Evolutionary conservation across 2,888 invertebrate species (phyloP).

Genomic region (Spatulosminthurus flaviceps): DNA sequence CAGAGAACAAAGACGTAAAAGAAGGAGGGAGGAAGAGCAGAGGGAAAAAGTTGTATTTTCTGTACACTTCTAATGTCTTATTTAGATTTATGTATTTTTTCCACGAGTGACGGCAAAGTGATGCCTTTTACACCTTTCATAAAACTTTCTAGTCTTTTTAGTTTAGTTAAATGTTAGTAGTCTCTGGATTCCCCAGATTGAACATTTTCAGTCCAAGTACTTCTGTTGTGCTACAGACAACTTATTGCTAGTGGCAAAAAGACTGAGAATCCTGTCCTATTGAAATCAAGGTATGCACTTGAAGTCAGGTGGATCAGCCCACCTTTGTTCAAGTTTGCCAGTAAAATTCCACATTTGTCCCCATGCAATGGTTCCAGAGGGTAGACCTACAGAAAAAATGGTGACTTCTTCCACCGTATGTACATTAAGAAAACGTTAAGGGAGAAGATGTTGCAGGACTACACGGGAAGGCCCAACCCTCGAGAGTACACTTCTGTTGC

Average conservation of each 20-base stretch:
- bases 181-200: no score
- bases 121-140: neutral
- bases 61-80: conserved; percentile 9
- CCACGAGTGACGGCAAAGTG: neutral
- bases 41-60: conserved; percentile 4
- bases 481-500: neutral
- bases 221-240: no score
- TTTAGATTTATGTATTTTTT: conserved; percentile 8
- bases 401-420: neutral
- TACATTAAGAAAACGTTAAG: neutral
- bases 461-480: conserved; percentile 38
- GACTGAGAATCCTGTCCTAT: neutral
- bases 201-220: no score
- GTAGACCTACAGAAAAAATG: no score
- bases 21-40: conserved; percentile 20
- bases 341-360: conserved; percentile 50
- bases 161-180: no score
- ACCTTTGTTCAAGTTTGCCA: conserved; percentile 18
- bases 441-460: conserved; percentile 11
- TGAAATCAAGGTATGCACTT: neutral
- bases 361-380: neutral
- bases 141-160: neutral
- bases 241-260: no score
- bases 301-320: neutral
- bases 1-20: conserved; percentile 25